phyloP scores from a whole-genome alignment of 2,113 vertebrate species.

The Osmerus mordax region DNA sequence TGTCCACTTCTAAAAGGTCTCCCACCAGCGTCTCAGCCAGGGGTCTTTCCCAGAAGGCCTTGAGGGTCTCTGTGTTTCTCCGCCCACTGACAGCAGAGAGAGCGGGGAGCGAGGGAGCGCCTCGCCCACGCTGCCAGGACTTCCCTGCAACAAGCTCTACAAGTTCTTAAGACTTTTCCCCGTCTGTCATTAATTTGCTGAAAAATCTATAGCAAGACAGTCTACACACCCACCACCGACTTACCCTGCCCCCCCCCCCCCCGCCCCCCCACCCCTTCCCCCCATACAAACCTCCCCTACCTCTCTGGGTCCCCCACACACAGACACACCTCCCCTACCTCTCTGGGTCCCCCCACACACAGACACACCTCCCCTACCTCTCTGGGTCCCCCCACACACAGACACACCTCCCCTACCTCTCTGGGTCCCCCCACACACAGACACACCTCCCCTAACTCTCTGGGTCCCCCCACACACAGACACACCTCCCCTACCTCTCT shows the following conservation, averaged over 20 bases:
- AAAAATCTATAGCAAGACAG: conserved; percentile 72
- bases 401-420: no score
- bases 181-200: conserved; percentile 65
- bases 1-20: conserved; percentile 40
- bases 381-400: conserved; percentile 33
- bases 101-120: conserved; percentile 54
- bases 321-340: conserved; percentile 2
- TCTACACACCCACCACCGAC: conserved; percentile 58
- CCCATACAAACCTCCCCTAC: not conserved
- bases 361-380: conserved; percentile 2
- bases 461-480: no score
- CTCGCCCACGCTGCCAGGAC: conserved; percentile 59
- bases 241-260: conserved; percentile 31
- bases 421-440: not conserved
- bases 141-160: conserved; percentile 51
- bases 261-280: not conserved
- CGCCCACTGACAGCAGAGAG: conserved; percentile 54
- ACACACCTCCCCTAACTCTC: conserved; percentile 12
- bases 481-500: no score
- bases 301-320: no score
- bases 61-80: conserved; percentile 56
- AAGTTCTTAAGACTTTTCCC: conserved; percentile 45
- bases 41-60: conserved; percentile 44
- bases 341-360: conserved; percentile 17
- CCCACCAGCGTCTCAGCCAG: conserved; percentile 34